Evolutionary conservation across 1,140 invertebrate species (phyloP), one percentile per base, ranked within the genome.

Genomic region (Sarcophaga peregrina): DNA sequence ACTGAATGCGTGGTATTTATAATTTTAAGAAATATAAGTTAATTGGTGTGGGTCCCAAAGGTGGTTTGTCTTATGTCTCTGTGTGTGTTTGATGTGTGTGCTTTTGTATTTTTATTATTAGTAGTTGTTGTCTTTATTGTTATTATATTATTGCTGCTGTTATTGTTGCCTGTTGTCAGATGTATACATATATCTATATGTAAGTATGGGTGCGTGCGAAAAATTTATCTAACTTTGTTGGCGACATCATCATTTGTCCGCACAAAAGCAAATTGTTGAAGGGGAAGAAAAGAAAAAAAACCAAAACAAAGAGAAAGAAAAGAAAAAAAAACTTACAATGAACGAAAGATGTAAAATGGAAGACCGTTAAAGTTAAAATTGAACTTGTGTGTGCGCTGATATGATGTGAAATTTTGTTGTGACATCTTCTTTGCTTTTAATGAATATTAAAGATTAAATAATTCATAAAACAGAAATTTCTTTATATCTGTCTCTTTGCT

Each of bases 221-320:
- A 4, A 37, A 58, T 58, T 58, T 58, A 58, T 58, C 54, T 58
- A 58, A 58, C 54, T 58, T 58, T 58, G 54, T 58, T 58, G 54
- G 54, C 54, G 54, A 58, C 54, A 58, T 58, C 54, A 58, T 58
- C 54, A 58, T 58, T 58, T 58, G 54, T 58, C 54, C 13, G 15
- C 13, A 13, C 25, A 37, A 37, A 37, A 37, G 25, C 25, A 37
- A 37, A 37, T 37, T 37, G 11, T 58, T 58, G 0, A 52, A 58
- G 54, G 15, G n/a, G n/a, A 58, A 58, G 54, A 58, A 58, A 15
- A 58, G 7, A n/a, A 58, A n/a, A n/a, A 58, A 15, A 58, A 13
- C 13, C 54, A 58, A 58, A n/a, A 58, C 13, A 58, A 2, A 58
- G 11, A n/a, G 13, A 58, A 2, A 58, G 11, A n/a, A 58, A 11